Base-by-base conservation (phyloP, 2,113 vertebrate genomes). In the Eptesicus fuscus region DNA sequence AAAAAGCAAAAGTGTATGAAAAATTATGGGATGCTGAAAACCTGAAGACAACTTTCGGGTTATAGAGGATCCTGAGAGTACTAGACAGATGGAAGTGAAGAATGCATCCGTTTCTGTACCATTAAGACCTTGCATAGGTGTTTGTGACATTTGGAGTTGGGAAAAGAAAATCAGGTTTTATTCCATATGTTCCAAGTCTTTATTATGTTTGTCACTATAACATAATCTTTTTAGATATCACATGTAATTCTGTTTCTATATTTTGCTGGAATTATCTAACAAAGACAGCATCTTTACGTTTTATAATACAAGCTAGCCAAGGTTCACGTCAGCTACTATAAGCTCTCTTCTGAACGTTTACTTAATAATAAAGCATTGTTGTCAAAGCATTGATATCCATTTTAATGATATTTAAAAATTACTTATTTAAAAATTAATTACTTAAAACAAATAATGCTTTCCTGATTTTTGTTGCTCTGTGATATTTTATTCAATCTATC, bases 81-180 rank as follows among this genome's bases (percentile, higher is more conserved):
- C 63, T 83, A 93, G 73, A 91, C 92, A 97, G 92, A 96, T 96
- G 95, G 88, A 93, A 92, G 16, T 84, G 71, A 94, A 84, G 84
- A 94, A 92, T 88, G 18, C 51, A 96, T 96, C 84, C 7, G 18
- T 92, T 96, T 87, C 83, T 89, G 87, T 93, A 85, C 79, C 53
- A 25, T 88, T 93, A 93, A 97, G 90, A 92, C 95, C 90, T 92
- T 82, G 61, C 73, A 80, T 79, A 95, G 88, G 85, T 95, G 84
- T 95, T 95, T 78, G 61, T 93, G 91, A 94, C 94, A 96, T 95
- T 97, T 97, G 88, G 88, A 96, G 56, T 88, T 95, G 9, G 47
- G 6, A 94, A 90, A 79, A 88, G 74, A 90, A 97, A 95, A 86
- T 96, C 53, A 74, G 59, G 47, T 88, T 96, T 92, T 89, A 92